Conservation (phyloP, 1,140 invertebrate genomes). For the Metaphire vulgaris region DNA sequence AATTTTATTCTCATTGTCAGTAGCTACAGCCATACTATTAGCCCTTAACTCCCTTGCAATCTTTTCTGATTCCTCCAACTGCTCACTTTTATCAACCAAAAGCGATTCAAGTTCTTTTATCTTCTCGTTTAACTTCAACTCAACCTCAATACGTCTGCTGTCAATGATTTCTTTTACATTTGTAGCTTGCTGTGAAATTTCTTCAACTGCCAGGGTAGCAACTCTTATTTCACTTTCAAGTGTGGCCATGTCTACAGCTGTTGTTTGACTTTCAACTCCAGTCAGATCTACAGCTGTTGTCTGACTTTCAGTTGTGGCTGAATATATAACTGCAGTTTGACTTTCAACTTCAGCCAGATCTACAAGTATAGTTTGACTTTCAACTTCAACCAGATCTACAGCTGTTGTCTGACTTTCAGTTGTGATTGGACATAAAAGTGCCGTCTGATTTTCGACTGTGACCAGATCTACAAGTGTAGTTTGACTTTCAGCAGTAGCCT, state of each 20-base stretch:
- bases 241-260: not conserved
- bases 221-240: not conserved
- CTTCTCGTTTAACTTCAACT: not conserved
- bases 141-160: not conserved
- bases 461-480: not conserved
- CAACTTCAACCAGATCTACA: not conserved
- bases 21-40: too few species aligned
- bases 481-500: not conserved
- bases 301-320: not conserved
- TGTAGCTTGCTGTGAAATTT: not conserved
- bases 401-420: not conserved
- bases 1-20: too few species aligned
- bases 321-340: not conserved
- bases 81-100: too few species aligned
- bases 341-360: not conserved
- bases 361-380: not conserved
- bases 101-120: not conserved
- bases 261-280: not conserved
- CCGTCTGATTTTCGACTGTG: not conserved
- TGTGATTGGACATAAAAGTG: not conserved
- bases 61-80: too few species aligned
- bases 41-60: too few species aligned
- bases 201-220: not conserved
- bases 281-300: not conserved
- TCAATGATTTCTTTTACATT: not conserved